Conservation (phyloP, 2,797 vertebrate genomes). For the Zalophus californianus region DNA sequence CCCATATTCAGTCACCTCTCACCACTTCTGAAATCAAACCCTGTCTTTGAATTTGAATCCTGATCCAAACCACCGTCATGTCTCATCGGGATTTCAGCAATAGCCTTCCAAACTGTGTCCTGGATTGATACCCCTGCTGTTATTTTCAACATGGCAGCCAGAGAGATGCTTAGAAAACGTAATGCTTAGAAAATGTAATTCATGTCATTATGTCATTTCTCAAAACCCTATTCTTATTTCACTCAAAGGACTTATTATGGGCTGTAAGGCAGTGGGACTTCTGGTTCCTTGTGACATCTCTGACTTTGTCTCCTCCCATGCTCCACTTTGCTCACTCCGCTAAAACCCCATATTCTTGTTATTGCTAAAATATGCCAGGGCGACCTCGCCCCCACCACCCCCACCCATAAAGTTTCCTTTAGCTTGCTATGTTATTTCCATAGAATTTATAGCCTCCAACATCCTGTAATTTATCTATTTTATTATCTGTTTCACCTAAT, state of each 20-base stretch:
- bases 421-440: neutral
- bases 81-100: neutral
- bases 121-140: neutral
- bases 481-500: neutral
- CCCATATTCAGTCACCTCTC: neutral
- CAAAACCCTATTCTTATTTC: neutral
- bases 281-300: too few species aligned
- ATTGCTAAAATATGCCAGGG: neutral
- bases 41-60: neutral
- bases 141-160: neutral
- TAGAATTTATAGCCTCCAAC: neutral
- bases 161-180: neutral
- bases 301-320: neutral
- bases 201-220: neutral
- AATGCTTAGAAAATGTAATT: neutral
- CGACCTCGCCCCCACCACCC: rapidly evolving
- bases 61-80: neutral
- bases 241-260: neutral
- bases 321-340: neutral
- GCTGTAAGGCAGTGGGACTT: too few species aligned
- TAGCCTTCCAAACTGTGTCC: too few species aligned
- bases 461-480: neutral
- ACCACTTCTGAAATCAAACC: neutral
- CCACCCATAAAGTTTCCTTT: neutral
- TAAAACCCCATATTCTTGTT: neutral